Conservation (phyloP, 2,797 vertebrate genomes). For the Pteronotus mesoamericanus region DNA sequence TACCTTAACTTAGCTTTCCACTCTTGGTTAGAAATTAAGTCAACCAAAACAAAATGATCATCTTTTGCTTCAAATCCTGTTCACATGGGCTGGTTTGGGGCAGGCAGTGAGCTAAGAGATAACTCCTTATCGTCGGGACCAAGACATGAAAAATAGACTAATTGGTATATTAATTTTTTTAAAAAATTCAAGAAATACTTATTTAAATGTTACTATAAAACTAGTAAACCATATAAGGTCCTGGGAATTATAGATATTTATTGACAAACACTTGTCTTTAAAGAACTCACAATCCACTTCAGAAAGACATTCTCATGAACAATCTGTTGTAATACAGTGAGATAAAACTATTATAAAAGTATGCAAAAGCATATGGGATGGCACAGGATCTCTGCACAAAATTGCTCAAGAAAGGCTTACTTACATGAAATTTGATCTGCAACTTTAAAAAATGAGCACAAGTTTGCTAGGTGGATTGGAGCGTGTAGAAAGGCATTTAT, state of each 20-base stretch:
- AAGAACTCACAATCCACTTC: not conserved
- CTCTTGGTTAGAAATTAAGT: not conserved
- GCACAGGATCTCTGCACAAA: not conserved
- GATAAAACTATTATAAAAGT: not conserved
- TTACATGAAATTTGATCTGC: not conserved
- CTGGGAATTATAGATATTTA: not conserved
- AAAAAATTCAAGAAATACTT: not conserved
- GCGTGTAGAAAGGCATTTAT: not conserved
- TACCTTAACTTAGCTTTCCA: not conserved
- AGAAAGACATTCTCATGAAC: not conserved
- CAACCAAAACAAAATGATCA: rapidly evolving
- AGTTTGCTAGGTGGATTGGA: not conserved
- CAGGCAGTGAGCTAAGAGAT: not conserved
- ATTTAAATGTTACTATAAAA: not conserved
- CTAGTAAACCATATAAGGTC: not conserved
- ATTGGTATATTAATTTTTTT: not conserved
- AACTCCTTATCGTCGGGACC: not conserved
- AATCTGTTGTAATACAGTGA: not conserved
- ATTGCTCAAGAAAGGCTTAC: not conserved
- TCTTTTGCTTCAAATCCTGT: not conserved
- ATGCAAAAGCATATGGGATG: not conserved
- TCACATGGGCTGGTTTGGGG: not conserved
- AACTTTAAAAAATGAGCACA: not conserved
- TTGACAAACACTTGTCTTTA: not conserved
- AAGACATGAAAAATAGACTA: not conserved